Percentiles rank a stretch among this genome's conserved stretches.
Evolutionary conservation across 1,140 invertebrate species (phyloP).

Genomic region (Muscidifurax raptorellus): DNA sequence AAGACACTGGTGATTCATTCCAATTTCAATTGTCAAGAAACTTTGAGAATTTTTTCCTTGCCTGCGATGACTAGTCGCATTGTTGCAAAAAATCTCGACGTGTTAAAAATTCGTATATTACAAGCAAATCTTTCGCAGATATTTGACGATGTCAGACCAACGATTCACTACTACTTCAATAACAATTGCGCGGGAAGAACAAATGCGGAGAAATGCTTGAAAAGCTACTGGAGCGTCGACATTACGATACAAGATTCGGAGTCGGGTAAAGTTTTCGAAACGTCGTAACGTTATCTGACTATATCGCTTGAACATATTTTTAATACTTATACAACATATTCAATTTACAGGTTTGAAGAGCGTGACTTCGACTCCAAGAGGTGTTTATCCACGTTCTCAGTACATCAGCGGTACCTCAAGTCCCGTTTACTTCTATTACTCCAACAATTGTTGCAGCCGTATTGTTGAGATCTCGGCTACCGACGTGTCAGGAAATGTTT

Average conservation of each 20-base stretch:
- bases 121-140: constrained; percentile 21
- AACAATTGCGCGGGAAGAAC: constrained; percentile 75
- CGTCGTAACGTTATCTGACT: not conserved
- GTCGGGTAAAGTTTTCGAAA: constrained; percentile 68
- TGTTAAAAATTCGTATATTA: not conserved
- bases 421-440: constrained; percentile 77
- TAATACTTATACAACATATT: constrained; percentile 25
- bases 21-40: too few species aligned
- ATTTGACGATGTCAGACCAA: constrained; percentile 71
- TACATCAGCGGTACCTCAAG: constrained; percentile 79
- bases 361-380: constrained; percentile 75
- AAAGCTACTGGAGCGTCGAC: constrained; percentile 79
- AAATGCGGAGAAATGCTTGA: constrained; percentile 72
- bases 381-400: constrained; percentile 68
- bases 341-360: constrained; percentile 76
- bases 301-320: constrained; percentile 21
- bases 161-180: constrained; percentile 75
- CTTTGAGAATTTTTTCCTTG: not conserved
- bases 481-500: constrained; percentile 78
- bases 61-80: not conserved
- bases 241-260: constrained; percentile 77
- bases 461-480: constrained; percentile 77
- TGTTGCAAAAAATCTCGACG: not conserved
- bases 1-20: not conserved
- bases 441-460: constrained; percentile 79